Base-by-base conservation (phyloP, 2,888 invertebrate species). In the Lottia scabra region DNA sequence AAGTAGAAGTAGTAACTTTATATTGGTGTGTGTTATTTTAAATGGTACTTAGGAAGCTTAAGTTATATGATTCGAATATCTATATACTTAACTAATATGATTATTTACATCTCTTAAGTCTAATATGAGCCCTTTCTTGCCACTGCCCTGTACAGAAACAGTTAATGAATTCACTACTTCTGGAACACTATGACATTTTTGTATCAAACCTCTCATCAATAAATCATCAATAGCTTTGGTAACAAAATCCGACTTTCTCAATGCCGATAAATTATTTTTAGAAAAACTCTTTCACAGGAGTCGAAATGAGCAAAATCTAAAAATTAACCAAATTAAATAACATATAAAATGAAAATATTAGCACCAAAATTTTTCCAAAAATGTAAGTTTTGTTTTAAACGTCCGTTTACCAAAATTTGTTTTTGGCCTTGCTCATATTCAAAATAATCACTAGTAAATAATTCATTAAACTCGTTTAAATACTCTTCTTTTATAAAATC, bases 61-160 rank as follows among this genome's bases (percentile, higher is more conserved):
- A n/a, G n/a, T n/a, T n/a, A n/a, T n/a, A n/a, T n/a, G n/a, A 72
- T 65, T 64, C 63, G 67, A 44, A 74, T 48, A 65, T 78, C 75
- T 19, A 74, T 71, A 68, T 44, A 74, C 62, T 73, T 73, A 12
- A 73, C 68, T 0, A 16, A 78, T n/a, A 71, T 76, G 72, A 64
- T 63, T 66, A 45, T 75, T 74, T 0, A 74, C 74, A 13, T 44
- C 66, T 38, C 76, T 65, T n/a, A 78, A 65, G 73, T 76, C 76
- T 67, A 78, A 66, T 23, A 78, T 76, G 1, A 76, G 38, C 56
- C 73, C 62, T 71, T 71, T 75, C 43, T 75, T 76, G 19, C 67
- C 66, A n/a, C 4, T 70, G 38, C 19, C 64, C 5, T 30, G 48
- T 27, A 74, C 63, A 62, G 73, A 71, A 30, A 78, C 72, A 16